A percentile compares a stretch with the other conserved stretches of the same genome.
Evolutionary conservation across 2,797 vertebrate genomes (phyloP).

Genomic region (Centropyge bicolor): DNA sequence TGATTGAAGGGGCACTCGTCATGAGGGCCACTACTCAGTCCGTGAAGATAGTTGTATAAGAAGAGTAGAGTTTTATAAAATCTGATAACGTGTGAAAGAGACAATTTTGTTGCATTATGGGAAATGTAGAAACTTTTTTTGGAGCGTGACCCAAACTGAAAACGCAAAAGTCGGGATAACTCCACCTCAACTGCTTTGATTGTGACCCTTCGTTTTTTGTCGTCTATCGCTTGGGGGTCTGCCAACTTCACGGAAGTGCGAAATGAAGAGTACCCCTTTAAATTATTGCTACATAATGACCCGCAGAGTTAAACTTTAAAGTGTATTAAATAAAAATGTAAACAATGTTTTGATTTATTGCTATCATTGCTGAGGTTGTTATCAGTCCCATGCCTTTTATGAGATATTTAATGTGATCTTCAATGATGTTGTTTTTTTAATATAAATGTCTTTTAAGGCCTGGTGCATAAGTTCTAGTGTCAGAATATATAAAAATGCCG

Average conservation of each 20-base stretch:
- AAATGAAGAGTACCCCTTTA: background rate
- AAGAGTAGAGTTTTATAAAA: background rate
- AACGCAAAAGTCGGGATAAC: background rate
- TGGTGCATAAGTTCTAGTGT: background rate
- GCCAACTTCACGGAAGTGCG: background rate
- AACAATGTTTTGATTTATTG: background rate
- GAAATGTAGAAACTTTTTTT: background rate
- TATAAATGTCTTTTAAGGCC: background rate
- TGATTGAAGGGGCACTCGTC: background rate
- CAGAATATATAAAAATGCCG: background rate
- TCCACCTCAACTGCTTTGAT: background rate
- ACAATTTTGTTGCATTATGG: background rate
- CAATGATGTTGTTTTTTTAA: background rate
- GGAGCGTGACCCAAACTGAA: background rate
- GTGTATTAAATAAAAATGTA: background rate
- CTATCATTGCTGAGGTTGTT: background rate
- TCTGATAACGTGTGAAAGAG: background rate
- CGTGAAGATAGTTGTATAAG: background rate
- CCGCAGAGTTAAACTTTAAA: background rate
- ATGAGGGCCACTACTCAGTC: background rate
- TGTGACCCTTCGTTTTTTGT: background rate
- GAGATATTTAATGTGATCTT: background rate
- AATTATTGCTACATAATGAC: background rate
- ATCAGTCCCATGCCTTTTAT: background rate
- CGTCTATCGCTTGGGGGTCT: background rate